These are phyloP conservation scores for Anthoscopus minutus DNA, from an alignment of 2,113 vertebrate genomes.

Conservation along the genomic window DNA sequence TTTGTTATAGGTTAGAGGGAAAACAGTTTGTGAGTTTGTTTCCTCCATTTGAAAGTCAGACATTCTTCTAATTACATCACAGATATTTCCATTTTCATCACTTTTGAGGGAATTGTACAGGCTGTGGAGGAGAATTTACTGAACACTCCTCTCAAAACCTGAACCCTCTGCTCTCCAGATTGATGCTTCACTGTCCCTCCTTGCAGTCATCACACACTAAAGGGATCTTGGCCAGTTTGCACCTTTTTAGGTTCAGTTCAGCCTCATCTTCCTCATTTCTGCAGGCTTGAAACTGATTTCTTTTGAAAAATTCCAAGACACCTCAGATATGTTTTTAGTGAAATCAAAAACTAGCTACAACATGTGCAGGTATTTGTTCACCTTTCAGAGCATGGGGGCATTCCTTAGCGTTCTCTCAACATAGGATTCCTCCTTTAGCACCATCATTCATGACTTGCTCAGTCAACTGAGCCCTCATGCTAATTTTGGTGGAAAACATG, in stretches of 20 bases:
- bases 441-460: neutral
- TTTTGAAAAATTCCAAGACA: neutral
- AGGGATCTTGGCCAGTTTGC: neutral
- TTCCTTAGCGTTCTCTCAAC: neutral
- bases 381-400: neutral
- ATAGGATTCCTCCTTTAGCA: neutral
- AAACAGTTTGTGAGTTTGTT: neutral
- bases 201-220: neutral
- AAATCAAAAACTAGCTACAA: neutral
- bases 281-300: neutral
- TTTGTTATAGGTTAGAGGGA: neutral
- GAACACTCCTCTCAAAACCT: neutral
- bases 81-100: neutral
- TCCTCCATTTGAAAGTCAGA: too few species aligned
- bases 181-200: neutral
- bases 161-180: neutral
- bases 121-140: neutral
- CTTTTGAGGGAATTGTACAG: neutral
- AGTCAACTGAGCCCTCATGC: constrained; percentile 10
- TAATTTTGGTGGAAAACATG: neutral
- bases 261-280: neutral
- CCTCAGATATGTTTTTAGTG: neutral
- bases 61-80: neutral
- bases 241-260: neutral
- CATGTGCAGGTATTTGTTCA: neutral